Evolutionary conservation across 1,140 invertebrate species (phyloP).

Genomic region (Lethocerus indicus): DNA sequence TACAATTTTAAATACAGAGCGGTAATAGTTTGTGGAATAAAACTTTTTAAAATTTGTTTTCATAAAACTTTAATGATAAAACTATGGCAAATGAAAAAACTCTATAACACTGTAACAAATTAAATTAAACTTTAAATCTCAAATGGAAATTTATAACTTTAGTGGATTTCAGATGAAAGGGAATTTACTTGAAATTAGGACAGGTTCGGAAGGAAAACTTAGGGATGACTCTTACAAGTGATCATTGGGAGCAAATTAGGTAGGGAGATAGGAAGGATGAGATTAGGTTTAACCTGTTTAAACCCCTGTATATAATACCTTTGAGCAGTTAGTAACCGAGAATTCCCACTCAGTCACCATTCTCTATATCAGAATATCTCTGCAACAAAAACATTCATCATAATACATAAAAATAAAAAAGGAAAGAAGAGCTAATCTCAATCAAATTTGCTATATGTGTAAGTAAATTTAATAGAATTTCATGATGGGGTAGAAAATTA

Average conservation of each 20-base stretch:
- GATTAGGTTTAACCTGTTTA: conserved; percentile 11
- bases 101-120: too few species aligned
- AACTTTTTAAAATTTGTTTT: neutral
- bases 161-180: neutral
- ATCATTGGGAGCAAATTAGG: conserved; percentile 1
- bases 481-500: neutral
- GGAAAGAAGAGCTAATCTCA: neutral
- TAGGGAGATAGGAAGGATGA: too few species aligned
- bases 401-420: conserved; percentile 2
- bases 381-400: conserved; percentile 9
- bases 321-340: neutral
- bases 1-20: neutral
- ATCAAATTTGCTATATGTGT: too few species aligned
- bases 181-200: neutral
- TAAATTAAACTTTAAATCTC: neutral
- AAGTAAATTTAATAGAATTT: too few species aligned
- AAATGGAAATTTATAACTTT: conserved; percentile 5
- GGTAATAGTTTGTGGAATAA: neutral
- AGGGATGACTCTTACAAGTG: conserved; percentile 1
- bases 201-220: neutral
- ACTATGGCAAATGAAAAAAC: neutral
- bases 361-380: too few species aligned
- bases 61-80: neutral
- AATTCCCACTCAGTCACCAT: neutral
- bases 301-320: conserved; percentile 6